Conservation (phyloP, 2,888 invertebrate genomes). For the Melanotus villosus region DNA sequence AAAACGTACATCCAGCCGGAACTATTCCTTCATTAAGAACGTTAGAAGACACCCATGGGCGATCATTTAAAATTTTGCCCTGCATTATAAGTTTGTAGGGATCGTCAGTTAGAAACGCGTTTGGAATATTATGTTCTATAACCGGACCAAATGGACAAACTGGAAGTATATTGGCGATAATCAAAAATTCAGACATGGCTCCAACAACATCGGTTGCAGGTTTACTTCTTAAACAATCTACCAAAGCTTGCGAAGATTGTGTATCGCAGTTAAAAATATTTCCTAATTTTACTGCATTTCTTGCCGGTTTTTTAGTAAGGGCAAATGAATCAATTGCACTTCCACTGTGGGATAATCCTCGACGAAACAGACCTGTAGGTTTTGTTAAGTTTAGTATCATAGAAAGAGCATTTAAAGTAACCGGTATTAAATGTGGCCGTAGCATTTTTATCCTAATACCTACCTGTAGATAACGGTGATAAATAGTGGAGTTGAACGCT, state of each 20-base stretch:
- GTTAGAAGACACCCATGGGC: too few relatives aligned
- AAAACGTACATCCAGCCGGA: too few relatives aligned
- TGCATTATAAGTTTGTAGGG: too few relatives aligned
- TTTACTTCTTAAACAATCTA: constrained; percentile 75
- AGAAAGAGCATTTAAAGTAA: too few relatives aligned
- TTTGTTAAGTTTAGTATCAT: too few relatives aligned
- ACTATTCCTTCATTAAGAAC: too few relatives aligned
- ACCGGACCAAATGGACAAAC: constrained; percentile 60
- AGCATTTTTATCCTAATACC: too few relatives aligned
- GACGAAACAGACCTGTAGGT: constrained; percentile 71
- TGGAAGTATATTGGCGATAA: constrained; percentile 70
- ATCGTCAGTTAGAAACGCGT: too few relatives aligned
- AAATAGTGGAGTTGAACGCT: too few relatives aligned
- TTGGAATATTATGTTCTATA: constrained; percentile 56
- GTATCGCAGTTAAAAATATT: constrained; percentile 75
- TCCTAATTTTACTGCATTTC: constrained; percentile 75
- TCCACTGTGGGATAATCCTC: constrained; percentile 81
- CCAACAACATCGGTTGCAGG: constrained; percentile 73
- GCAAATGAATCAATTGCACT: constrained; percentile 74
- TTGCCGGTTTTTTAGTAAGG: constrained; percentile 70
- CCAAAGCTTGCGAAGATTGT: constrained; percentile 70
- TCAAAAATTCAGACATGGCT: constrained; percentile 71
- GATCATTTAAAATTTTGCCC: too few relatives aligned
- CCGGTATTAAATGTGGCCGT: too few relatives aligned
- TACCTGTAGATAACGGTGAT: too few relatives aligned